phyloP scores from a whole-genome alignment of 2,888 invertebrate genomes.

The Eudemis profundana region DNA sequence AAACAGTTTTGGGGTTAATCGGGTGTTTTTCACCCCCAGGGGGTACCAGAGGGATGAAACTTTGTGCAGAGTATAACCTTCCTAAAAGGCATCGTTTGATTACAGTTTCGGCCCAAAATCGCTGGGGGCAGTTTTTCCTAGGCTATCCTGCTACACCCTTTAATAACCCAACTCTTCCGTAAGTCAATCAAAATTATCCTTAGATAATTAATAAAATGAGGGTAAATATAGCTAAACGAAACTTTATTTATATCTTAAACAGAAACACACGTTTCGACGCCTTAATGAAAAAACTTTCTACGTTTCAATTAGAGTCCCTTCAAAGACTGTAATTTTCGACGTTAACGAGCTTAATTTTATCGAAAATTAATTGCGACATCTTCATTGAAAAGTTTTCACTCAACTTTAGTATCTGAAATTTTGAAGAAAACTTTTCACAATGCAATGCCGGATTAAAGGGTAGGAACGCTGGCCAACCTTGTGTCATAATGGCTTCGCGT shows the following conservation, averaged over 20 bases:
- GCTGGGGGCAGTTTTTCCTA: no score
- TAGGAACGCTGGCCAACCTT: constrained; percentile 1
- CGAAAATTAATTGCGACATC: constrained; percentile 48
- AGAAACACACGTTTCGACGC: constrained; percentile 40
- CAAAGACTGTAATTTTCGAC: constrained; percentile 46
- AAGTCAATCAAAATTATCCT: constrained; percentile 5
- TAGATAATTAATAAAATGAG: constrained; percentile 20
- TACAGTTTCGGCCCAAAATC: no score
- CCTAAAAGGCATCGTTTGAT: no score
- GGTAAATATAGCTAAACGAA: constrained; percentile 23
- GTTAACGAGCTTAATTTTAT: constrained; percentile 48
- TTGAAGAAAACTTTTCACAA: constrained; percentile 43
- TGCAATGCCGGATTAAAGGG: constrained; percentile 35
- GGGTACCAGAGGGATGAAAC: no score
- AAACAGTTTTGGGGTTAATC: no score
- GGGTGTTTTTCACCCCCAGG: no score
- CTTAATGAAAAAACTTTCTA: constrained; percentile 46
- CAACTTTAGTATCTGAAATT: constrained; percentile 45
- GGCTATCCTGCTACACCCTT: no score
- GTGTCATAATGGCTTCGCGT: not conserved
- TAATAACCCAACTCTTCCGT: constrained; percentile 12
- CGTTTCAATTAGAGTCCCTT: constrained; percentile 46
- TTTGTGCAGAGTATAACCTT: no score
- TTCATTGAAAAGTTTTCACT: constrained; percentile 47
- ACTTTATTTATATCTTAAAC: constrained; percentile 41